Evolutionary conservation across 2,797 vertebrate species (phyloP).

Genomic region (Odontamblyopus lacepedii): DNA sequence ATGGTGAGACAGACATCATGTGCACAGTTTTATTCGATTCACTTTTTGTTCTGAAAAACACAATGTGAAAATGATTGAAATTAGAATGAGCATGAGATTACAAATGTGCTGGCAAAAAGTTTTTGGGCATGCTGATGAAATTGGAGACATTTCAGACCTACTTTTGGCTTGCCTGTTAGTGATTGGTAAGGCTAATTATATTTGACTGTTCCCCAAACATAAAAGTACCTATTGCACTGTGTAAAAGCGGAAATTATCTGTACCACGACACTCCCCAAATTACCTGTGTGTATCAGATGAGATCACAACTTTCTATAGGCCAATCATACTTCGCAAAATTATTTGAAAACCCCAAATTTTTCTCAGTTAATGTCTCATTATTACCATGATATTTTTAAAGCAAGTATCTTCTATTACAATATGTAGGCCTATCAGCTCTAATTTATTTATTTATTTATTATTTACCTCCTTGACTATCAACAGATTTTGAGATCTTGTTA

Average conservation of each 20-base stretch:
- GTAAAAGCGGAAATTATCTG: background rate
- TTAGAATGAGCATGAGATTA: background rate
- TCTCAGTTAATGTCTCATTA: no score
- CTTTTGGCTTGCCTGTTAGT: background rate
- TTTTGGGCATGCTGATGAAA: background rate
- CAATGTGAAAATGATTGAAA: conserved; percentile 1
- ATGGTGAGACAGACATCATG: conserved; percentile 79
- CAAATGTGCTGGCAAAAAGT: background rate
- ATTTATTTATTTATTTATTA: no score
- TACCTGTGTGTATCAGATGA: no score
- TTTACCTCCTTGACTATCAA: no score
- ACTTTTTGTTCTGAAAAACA: background rate
- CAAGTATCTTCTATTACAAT: no score
- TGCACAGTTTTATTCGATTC: background rate
- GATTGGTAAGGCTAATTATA: background rate
- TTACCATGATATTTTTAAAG: no score
- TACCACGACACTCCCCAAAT: no score
- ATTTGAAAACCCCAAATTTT: no score
- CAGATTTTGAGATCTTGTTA: no score
- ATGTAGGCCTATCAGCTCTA: no score
- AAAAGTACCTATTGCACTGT: background rate
- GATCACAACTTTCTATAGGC: no score
- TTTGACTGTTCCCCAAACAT: background rate
- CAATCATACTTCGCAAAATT: no score
- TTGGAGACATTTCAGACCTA: background rate